Percentiles rank a stretch among this genome's conserved stretches.
Evolutionary conservation across 2,113 vertebrate genomes (phyloP).

Genomic region (Anolis sagrei): DNA sequence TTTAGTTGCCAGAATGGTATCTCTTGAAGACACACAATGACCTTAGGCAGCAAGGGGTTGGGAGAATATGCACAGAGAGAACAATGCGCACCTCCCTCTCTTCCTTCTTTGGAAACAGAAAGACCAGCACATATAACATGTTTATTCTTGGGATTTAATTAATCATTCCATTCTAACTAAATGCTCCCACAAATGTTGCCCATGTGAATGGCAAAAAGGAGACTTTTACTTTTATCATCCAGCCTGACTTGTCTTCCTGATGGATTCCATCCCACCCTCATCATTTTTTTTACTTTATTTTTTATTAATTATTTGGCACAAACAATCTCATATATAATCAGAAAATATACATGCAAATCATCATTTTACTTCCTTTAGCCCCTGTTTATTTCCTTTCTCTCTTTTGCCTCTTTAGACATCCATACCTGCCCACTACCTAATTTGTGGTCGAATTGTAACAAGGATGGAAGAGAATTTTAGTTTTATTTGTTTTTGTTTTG

Average conservation of each 20-base stretch:
- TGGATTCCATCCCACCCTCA: no score
- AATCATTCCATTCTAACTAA: neutral
- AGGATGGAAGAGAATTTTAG: no score
- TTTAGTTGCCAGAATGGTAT: conserved; percentile 80
- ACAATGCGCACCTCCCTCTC: conserved; percentile 53
- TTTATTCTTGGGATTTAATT: conserved; percentile 11
- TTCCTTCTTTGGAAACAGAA: conserved; percentile 40
- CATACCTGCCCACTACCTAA: no score
- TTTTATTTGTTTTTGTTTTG: no score
- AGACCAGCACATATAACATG: neutral
- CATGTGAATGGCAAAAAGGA: neutral
- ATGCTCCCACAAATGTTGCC: neutral
- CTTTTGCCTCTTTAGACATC: no score
- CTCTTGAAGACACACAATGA: conserved; percentile 77
- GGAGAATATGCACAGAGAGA: conserved; percentile 58
- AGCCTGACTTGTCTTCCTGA: neutral
- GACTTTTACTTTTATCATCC: neutral
- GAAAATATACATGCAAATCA: no score
- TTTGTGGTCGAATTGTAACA: no score
- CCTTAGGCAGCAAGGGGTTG: conserved; percentile 69
- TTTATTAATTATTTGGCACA: no score
- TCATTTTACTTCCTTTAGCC: no score
- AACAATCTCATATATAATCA: no score
- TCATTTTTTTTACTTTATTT: no score
- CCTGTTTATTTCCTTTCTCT: no score